Evolutionary conservation across 2,888 invertebrate species (phyloP).

Genomic region (Apodemia duryi): DNA sequence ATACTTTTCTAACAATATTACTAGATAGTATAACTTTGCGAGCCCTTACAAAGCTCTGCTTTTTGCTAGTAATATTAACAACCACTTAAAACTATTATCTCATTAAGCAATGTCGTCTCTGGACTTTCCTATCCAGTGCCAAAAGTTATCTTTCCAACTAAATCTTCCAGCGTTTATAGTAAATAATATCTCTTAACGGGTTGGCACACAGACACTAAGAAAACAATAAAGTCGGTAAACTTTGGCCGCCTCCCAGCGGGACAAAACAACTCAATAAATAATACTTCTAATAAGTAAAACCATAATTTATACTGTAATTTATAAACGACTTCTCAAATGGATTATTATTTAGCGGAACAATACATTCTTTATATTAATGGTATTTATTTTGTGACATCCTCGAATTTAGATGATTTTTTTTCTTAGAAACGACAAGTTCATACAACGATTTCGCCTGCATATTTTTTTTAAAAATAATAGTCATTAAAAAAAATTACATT

Average conservation of each 20-base stretch:
- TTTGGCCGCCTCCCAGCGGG: conserved; percentile 31
- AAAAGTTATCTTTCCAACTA: conserved; percentile 29
- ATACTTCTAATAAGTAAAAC: conserved; percentile 26
- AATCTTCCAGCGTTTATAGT: conserved; percentile 24
- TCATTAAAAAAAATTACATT: too few relatives aligned
- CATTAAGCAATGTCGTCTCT: not conserved
- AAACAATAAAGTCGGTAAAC: conserved; percentile 32
- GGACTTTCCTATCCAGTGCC: conserved; percentile 22
- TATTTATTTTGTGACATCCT: not conserved
- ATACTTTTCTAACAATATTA: too few relatives aligned
- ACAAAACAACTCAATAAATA: conserved; percentile 31
- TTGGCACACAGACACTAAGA: conserved; percentile 33
- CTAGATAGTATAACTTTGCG: too few relatives aligned
- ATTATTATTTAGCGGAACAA: conserved; percentile 1
- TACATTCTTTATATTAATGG: not conserved
- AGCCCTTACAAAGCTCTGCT: too few relatives aligned
- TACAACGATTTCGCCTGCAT: too few relatives aligned
- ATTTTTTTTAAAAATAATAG: too few relatives aligned
- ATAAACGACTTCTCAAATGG: not conserved
- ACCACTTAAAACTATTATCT: conserved; percentile 1
- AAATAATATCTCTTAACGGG: conserved; percentile 32
- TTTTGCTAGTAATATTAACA: not conserved
- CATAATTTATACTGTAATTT: conserved; percentile 1
- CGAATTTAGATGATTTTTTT: too few relatives aligned
- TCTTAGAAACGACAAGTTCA: too few relatives aligned